Conservation (phyloP, 2,797 vertebrate genomes). For the Amblyraja radiata region DNA sequence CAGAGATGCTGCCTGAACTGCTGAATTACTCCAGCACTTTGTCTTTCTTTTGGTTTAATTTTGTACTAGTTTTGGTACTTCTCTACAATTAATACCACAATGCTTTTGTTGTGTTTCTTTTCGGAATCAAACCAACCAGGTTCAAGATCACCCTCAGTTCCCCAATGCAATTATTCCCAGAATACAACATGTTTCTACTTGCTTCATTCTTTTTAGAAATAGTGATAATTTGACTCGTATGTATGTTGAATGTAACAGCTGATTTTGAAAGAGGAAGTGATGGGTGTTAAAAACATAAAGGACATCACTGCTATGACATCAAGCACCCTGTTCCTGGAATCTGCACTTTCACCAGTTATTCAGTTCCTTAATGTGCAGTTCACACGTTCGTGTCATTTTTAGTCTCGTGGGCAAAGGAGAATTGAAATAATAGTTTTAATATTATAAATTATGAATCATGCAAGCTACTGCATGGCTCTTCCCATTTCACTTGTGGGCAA, state of each 20-base stretch:
- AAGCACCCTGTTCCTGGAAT: neutral
- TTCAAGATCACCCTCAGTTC: neutral
- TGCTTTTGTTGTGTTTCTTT: neutral
- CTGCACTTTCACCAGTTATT: neutral
- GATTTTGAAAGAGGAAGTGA: conserved; percentile 23
- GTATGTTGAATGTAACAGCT: neutral
- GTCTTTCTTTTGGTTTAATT: too few relatives aligned
- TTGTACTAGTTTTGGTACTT: neutral
- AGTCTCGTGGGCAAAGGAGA: neutral
- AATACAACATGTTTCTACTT: neutral
- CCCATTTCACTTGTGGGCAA: neutral
- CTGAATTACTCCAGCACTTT: too few relatives aligned
- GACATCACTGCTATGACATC: neutral
- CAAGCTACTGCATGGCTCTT: neutral
- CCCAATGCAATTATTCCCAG: neutral
- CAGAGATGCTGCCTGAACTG: too few relatives aligned
- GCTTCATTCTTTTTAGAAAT: neutral
- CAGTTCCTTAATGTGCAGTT: neutral
- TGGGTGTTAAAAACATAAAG: too few relatives aligned
- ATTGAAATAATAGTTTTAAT: neutral
- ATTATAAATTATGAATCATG: neutral
- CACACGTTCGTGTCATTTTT: neutral
- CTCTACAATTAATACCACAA: neutral
- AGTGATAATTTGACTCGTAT: neutral
- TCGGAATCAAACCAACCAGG: neutral